Conservation (phyloP, 1,140 invertebrate species). For the Paralvinella palmiformis region DNA sequence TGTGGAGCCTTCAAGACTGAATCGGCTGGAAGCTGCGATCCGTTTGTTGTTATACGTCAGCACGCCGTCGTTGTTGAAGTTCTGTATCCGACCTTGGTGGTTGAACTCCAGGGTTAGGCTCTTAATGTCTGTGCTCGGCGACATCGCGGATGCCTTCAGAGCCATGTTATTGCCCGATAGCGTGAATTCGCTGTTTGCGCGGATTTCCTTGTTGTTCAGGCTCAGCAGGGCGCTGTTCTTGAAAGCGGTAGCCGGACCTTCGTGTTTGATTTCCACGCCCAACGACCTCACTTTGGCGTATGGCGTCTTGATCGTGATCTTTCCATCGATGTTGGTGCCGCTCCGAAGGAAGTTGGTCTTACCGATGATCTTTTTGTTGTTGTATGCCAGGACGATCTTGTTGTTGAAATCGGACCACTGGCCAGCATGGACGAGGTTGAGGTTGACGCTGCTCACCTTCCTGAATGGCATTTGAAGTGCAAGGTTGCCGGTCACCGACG, state of each 20-base stretch:
- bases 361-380: neutral
- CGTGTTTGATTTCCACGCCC: no score
- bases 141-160: neutral
- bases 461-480: neutral
- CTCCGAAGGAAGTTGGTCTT: neutral
- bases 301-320: conserved; percentile 5
- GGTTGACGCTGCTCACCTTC: neutral
- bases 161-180: neutral
- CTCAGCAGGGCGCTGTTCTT: no score
- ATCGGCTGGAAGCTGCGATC: no score
- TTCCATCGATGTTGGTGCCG: conserved; percentile 3
- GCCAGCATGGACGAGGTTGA: conserved; percentile 2
- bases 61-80: no score
- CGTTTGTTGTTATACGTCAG: no score
- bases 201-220: no score
- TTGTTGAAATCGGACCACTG: neutral
- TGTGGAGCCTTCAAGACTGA: no score
- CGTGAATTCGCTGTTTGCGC: neutral
- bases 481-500: neutral
- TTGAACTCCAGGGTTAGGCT: no score
- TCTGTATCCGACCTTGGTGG: no score
- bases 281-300: neutral
- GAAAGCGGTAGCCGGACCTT: no score
- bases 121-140: no score
- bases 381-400: neutral